Conservation (phyloP, 2,113 vertebrate genomes). For the Pelodiscus sinensis region DNA sequence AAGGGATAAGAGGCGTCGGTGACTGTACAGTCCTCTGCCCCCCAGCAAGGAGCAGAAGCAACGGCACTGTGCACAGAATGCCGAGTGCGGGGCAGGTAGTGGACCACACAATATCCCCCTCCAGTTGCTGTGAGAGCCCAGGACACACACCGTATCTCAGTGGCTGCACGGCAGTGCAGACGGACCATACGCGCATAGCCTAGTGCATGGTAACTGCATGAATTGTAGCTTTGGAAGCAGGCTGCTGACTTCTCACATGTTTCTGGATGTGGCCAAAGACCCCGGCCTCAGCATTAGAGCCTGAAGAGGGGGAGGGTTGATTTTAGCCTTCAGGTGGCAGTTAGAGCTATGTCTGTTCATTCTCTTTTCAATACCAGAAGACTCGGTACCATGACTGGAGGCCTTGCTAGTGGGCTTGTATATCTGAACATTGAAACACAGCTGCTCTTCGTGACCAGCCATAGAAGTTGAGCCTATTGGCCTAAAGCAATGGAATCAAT, state of each 20-base stretch:
- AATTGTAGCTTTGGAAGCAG: neutral
- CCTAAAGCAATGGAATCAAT: neutral
- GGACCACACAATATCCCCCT: neutral
- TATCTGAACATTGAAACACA: neutral
- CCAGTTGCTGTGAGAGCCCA: neutral
- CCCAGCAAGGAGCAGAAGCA: neutral
- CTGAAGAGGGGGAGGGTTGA: neutral
- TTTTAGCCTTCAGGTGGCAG: neutral
- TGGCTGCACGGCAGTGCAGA: neutral
- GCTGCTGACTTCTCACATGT: neutral
- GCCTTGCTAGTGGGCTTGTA: neutral
- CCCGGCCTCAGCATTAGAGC: neutral
- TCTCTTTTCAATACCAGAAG: neutral
- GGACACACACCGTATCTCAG: neutral
- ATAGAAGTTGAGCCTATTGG: neutral
- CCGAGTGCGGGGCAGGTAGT: neutral
- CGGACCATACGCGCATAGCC: neutral
- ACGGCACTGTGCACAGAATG: neutral
- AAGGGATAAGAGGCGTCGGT: neutral
- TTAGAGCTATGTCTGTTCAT: neutral
- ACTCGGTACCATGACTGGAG: neutral
- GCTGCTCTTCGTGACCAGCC: neutral
- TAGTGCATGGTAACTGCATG: fast-evolving
- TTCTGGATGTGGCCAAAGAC: neutral
- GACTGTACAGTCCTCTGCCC: neutral